phyloP scores from a whole-genome alignment of 2,888 invertebrate species.

The Andrena bucephala region DNA sequence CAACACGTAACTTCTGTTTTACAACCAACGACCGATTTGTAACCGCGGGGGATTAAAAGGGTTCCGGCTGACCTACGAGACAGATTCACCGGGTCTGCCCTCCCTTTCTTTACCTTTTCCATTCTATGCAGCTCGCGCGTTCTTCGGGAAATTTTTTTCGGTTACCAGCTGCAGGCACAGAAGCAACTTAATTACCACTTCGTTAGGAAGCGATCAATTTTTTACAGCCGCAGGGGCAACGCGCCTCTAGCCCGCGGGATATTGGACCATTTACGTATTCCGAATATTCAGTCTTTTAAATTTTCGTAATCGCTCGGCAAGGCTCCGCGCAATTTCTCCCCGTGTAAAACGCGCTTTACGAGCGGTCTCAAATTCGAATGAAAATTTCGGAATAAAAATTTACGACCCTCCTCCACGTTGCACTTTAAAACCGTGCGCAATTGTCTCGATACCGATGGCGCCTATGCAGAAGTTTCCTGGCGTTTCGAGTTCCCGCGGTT shows the following conservation, averaged over 20 bases:
- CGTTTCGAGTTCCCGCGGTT: neutral
- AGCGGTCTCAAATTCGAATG: constrained; percentile 13
- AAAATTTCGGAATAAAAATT: constrained; percentile 36
- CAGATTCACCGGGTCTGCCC: neutral
- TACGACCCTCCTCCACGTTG: neutral
- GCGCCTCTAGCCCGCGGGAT: neutral
- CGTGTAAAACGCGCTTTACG: constrained; percentile 11
- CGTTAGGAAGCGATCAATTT: constrained; percentile 20
- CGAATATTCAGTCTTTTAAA: constrained; percentile 28
- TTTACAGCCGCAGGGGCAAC: neutral
- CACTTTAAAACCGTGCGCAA: neutral
- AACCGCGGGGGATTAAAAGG: neutral
- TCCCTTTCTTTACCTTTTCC: neutral
- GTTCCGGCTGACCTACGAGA: neutral
- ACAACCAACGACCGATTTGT: neutral
- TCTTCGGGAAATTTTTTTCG: neutral
- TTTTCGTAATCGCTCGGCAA: constrained; percentile 23
- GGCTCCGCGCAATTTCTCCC: constrained; percentile 1
- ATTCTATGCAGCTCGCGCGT: neutral
- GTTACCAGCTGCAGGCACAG: neutral
- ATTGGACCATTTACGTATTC: constrained; percentile 17
- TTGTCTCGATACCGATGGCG: constrained; percentile 4
- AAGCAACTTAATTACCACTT: constrained; percentile 1
- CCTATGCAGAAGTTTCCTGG: neutral
- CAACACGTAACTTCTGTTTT: neutral